Percentiles rank a stretch among this genome's conserved stretches.
Conservation (phyloP, 2,113 vertebrate genomes). For the Pao palembangensis region DNA sequence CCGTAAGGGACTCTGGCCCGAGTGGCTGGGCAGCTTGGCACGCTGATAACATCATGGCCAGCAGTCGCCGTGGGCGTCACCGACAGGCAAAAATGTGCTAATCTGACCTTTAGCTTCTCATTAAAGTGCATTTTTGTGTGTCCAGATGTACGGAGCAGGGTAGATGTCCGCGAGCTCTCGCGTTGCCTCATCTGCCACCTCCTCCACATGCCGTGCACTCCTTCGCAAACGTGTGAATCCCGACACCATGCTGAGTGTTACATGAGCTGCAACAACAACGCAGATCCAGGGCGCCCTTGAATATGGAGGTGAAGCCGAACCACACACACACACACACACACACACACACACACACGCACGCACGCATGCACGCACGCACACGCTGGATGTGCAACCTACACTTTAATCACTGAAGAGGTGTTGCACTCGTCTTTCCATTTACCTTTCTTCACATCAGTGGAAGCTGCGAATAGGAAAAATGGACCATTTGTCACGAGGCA, state of each 20-base stretch:
- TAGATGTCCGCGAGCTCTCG: conserved; percentile 24
- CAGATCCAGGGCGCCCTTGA: conserved; percentile 17
- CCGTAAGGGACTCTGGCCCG: conserved; percentile 25
- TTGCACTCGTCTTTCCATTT: conserved; percentile 29
- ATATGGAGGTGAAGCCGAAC: conserved; percentile 9
- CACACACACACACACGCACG: conserved; percentile 2
- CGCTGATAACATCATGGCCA: conserved; percentile 33
- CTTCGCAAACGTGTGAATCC: conserved; percentile 49
- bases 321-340: neutral
- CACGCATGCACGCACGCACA: conserved; percentile 1
- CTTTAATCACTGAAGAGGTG: conserved; percentile 4
- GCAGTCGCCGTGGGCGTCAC: conserved; percentile 34
- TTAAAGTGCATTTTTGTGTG: conserved; percentile 45
- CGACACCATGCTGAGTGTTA: conserved; percentile 30
- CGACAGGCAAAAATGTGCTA: conserved; percentile 54
- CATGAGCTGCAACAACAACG: conserved; percentile 27
- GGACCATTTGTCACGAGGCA: neutral
- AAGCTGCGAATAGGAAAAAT: conserved; percentile 64
- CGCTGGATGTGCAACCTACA: too few species aligned
- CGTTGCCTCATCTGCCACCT: conserved; percentile 37
- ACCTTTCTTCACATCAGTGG: conserved; percentile 39
- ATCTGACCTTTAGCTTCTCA: conserved; percentile 71
- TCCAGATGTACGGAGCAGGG: conserved; percentile 44
- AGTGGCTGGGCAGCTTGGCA: conserved; percentile 39
- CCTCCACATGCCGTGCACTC: conserved; percentile 17